Base-by-base conservation (phyloP, 2,888 invertebrate species). In the Yponomeuta plumbellus region DNA sequence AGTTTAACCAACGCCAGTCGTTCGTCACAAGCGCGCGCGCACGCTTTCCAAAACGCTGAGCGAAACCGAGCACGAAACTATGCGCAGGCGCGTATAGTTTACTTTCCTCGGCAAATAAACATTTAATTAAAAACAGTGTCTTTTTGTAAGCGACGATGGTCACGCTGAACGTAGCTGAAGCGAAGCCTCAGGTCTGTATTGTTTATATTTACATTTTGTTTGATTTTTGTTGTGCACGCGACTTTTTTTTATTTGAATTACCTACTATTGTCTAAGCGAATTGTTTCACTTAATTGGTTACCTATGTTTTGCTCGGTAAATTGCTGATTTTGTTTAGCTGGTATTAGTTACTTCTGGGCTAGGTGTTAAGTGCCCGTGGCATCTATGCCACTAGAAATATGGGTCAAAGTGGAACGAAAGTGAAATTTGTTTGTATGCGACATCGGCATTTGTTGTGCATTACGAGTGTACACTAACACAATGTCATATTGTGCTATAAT, bases 1-100 rank as follows among this genome's bases (percentile, higher is more conserved):
- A 13, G 13, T 17, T 13, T 3, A 52, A 17, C 44, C 44, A 34
- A 34, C 34, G 44, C 44, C 44, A 52, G 44, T 52, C 44, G 44
- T 17, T 17, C 44, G 44, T 52, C 5, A 52, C 44, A 13, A 17
- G 44, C 44, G 44, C 44, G 44, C 44, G 44, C 44, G 44, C 44
- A 52, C 44, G 44, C 44, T 52, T 52, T 52, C 44, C 17, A 52
- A 52, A 17, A 13, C 44, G 44, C 44, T 13, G 17, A 52, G 44
- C 44, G 44, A 52, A 52, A 52, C 44, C 44, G 44, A 13, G 44
- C 44, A 52, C 44, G 44, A 52, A 52, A 52, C 44, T 52, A 52
- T 52, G 44, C 44, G 44, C 13, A 52, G 44, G 44, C 44, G 44
- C 8, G 44, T 52, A 52, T 17, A 52, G 17, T 17, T 52, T 52